Percentiles rank a stretch among this genome's conserved stretches.
phyloP scores from a whole-genome alignment of 2,888 invertebrate species.

The Drosophila multiciliata region DNA sequence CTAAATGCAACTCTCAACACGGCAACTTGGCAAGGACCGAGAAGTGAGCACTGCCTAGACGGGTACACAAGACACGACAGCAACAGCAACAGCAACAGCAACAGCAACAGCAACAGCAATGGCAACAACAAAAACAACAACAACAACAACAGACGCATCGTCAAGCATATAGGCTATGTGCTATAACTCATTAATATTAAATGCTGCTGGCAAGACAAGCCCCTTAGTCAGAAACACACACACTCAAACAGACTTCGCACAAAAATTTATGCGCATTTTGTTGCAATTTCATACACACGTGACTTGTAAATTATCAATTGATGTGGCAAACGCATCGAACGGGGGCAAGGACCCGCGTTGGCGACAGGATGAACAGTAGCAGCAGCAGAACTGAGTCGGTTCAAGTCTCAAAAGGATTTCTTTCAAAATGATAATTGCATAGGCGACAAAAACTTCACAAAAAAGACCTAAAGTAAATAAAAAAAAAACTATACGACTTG shows the following conservation, averaged over 20 bases:
- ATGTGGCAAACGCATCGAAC: slow-evolving; percentile 61
- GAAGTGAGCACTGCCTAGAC: slow-evolving; percentile 61
- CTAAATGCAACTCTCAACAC: slow-evolving; percentile 80
- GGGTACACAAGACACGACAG: slow-evolving; percentile 66
- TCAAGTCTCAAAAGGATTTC: slow-evolving; percentile 35
- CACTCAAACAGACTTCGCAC: slow-evolving; percentile 33
- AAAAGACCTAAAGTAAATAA: slow-evolving; percentile 4
- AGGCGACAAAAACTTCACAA: slow-evolving; percentile 47
- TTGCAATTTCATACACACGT: slow-evolving; percentile 82
- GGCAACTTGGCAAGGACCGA: slow-evolving; percentile 61
- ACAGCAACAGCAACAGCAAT: slow-evolving; percentile 30
- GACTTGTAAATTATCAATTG: slow-evolving; percentile 82
- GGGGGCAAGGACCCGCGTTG: slow-evolving; percentile 31
- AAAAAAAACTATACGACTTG: slow-evolving; percentile 5
- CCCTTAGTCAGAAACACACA: slow-evolving; percentile 58
- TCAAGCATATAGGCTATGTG: slow-evolving; percentile 79
- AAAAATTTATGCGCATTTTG: slow-evolving; percentile 81
- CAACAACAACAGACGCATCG: slow-evolving; percentile 70
- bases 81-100: slow-evolving; percentile 34
- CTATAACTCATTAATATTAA: slow-evolving; percentile 82
- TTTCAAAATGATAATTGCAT: slow-evolving; percentile 45
- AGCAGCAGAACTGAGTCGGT: slow-evolving; percentile 8
- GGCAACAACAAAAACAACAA: slow-evolving; percentile 19
- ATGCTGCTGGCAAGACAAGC: slow-evolving; percentile 79
- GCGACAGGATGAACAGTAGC: slow-evolving; percentile 42